Evolutionary conservation across 2,888 invertebrate species (phyloP), one percentile per base, ranked within the genome.

Genomic region (Dasysyrphus tricinctus): DNA sequence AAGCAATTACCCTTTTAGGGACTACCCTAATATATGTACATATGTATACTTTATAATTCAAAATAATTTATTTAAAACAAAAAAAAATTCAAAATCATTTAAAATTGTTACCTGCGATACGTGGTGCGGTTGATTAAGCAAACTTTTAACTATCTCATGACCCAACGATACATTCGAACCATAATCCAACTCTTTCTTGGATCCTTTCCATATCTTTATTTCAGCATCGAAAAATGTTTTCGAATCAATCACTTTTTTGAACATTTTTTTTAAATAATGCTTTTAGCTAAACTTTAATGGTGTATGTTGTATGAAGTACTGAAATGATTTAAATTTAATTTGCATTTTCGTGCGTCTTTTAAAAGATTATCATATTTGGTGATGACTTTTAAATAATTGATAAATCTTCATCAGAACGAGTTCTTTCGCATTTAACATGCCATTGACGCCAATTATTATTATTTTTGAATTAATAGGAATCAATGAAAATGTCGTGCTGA

Each of bases 141-240:
- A 12, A 2, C 32, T 1, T n/a, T 67, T 29, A 14, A 69, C 5
- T 5, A 69, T 5, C 3, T 9, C 37, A 34, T n/a, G 16, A 39
- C 79, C 73, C 32, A 79, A 5, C 2, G 79, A 79, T 12, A 65
- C 49, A 19, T 65, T 49, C 5, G 51, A 8, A 2, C 65, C 73
- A 32, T n/a, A 14, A 57, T 49, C 7, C 0, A 39, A n/a, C 3
- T 67, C 57, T 14, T 1, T 0, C 19, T 57, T 72, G 5, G 49
- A 7, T n/a, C 81, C 81, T 37, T 49, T 76, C 76, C 76, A 81
- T 54, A 59, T 56, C 11, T 24, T 72, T 37, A 42, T 14, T 14
- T 51, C 7, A 16, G 39, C 6, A 16, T 76, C 57, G 11, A 51
- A 76, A 8, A 16, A 11, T 12, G 76, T 81, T 11, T 19, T 8